Evolutionary conservation across 2,888 invertebrate genomes (phyloP), one percentile per base, ranked within the genome.

Genomic region (Drosophila hamatofila): DNA sequence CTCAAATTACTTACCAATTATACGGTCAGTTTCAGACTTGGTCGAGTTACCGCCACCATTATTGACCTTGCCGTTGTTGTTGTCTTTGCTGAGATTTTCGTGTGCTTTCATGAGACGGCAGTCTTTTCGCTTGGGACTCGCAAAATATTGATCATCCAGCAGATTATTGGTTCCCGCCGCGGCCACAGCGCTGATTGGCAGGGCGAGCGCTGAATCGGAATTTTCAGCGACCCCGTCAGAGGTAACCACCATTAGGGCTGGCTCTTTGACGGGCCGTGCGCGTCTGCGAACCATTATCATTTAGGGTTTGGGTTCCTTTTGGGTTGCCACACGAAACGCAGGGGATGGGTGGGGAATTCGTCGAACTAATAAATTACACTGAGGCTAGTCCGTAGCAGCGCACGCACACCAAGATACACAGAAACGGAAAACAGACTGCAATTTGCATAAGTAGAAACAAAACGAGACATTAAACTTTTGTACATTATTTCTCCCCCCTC

Each of bases 81-180:
- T 69, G 51, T 25, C 58, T 55, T 33, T 73, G 67, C 48, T 77
- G 58, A 81, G 75, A 86, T 78, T 85, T 75, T 87, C 88, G 70
- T 67, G 80, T 59, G 80, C 74, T 71, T 85, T 88, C 75, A 92
- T 93, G 14, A 93, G 80, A 81, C 91, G 92, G 69, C 92, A 92
- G 76, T 93, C 93, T 91, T 93, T 93, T 72, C 93, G 90, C 72
- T 93, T 93, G 16, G 93, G 93, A 72, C 93, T 93, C 33, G 93
- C 92, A 87, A 92, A 92, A 61, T 92, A 90, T 80, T 91, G 92
- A 77, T 93, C 93, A 37, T 93, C 93, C 42, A 91, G 72, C 27
- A 90, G 66, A 58, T 71, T 79, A 44, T 79, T 81, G 60, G 70
- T 78, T 23, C 70, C 57, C n/a, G 71, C 51, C 25, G 73, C 75